These are phyloP conservation scores for Caenorhabditis afra DNA, from an alignment of 2,888 invertebrate species.

Conservation along the genomic window DNA sequence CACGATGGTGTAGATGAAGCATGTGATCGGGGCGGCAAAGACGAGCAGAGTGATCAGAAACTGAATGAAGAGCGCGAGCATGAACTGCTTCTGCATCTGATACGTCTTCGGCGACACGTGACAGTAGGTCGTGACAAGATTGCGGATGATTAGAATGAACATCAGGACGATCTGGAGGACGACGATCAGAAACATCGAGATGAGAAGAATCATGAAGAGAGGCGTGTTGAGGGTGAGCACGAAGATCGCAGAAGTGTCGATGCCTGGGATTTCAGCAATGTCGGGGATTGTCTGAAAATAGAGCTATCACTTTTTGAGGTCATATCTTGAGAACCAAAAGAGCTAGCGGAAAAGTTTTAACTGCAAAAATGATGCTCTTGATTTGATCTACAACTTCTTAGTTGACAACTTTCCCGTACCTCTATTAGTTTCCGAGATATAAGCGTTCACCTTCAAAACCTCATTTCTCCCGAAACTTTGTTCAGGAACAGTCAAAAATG, in stretches of 20 bases:
- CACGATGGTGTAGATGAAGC: constrained; percentile 7
- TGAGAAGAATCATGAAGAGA: background rate
- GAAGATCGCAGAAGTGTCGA: background rate
- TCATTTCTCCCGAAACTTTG: background rate
- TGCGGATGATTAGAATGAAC: constrained; percentile 4
- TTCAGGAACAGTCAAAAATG: constrained; percentile 3
- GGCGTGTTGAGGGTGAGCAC: background rate
- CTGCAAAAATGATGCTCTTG: no score
- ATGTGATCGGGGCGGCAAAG: constrained; percentile 7
- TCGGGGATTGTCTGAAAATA: constrained; percentile 2
- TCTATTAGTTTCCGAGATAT: no score
- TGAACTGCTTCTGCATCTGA: constrained; percentile 28
- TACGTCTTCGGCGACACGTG: constrained; percentile 12
- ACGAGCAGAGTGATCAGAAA: constrained; percentile 4
- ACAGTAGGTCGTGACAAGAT: background rate
- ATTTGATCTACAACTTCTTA: no score
- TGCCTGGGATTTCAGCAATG: background rate
- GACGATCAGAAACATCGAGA: background rate
- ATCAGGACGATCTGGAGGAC: constrained; percentile 1
- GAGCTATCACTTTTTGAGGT: no score
- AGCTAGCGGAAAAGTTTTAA: no score
- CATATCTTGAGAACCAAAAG: no score
- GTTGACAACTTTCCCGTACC: no score
- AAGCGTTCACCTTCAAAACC: no score
- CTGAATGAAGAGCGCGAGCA: constrained; percentile 21